Evolutionary conservation across 2,113 vertebrate species (phyloP).

Genomic region (Planiliza haematocheilus): DNA sequence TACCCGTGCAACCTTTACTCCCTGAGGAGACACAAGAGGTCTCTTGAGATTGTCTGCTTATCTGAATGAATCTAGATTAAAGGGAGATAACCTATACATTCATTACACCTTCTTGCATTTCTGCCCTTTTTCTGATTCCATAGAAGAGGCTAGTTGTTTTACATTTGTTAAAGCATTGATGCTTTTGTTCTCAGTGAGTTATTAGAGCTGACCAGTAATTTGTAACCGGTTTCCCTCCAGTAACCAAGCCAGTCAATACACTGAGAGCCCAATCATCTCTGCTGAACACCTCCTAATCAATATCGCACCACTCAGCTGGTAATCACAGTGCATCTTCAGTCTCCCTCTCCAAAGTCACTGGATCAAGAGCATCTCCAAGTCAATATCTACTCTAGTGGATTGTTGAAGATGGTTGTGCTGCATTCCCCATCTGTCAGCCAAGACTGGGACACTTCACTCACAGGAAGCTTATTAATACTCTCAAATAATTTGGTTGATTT

Average conservation of each 20-base stretch:
- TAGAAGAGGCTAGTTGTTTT: conserved; percentile 30
- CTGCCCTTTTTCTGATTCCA: conserved; percentile 5
- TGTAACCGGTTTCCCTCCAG: conserved; percentile 37
- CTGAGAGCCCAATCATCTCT: conserved; percentile 66
- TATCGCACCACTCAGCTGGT: conserved; percentile 61
- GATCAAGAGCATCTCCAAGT: conserved; percentile 46
- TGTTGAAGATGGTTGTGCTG: conserved; percentile 39
- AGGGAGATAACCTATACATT: not conserved
- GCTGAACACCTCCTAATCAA: conserved; percentile 69
- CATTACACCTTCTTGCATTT: not conserved
- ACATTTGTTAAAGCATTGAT: conserved; percentile 4
- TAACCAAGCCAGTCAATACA: conserved; percentile 63
- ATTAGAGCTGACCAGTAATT: conserved; percentile 49
- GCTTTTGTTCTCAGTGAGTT: conserved; percentile 47
- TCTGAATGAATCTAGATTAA: not conserved
- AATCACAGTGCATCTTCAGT: conserved; percentile 59
- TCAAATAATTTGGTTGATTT: conserved; percentile 4
- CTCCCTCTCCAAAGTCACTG: conserved; percentile 60
- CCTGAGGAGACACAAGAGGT: conserved; percentile 18
- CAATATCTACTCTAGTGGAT: conserved; percentile 57
- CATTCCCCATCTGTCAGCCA: conserved; percentile 26
- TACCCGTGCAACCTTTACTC: not conserved
- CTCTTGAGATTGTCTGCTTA: conserved; percentile 14
- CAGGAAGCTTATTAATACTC: conserved; percentile 21
- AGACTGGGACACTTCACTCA: not conserved